Base-by-base conservation (phyloP, 2,888 invertebrate species). In the Pristionchus mayeri region DNA sequence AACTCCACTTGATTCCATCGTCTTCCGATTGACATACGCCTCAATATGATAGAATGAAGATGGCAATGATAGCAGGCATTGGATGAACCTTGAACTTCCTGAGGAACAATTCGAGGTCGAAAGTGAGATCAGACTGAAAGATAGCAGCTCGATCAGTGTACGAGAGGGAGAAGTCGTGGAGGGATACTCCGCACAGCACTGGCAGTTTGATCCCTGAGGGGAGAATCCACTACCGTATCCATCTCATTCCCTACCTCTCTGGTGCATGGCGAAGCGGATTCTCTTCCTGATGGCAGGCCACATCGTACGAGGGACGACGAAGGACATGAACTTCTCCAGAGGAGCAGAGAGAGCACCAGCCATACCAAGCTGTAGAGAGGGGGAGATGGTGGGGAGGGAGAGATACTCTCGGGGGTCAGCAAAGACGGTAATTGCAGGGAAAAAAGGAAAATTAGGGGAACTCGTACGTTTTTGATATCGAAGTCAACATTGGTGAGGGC, bases 201-300 rank as follows among this genome's bases (percentile, higher is more conserved):
- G 91, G 91, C 40, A 91, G 87, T 85, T 89, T 88, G 81, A 91
- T 85, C 18, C 91, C 91, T 88, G 40, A 24, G 37, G 3, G 9
- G 57, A 57, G 7, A 57, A n/a, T 57, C 21, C n/a, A n/a, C n/a
- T 24, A 21, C 24, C n/a, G n/a, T n/a, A 24, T 57, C 21, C 3
- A 40, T 37, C 13, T 75, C 16, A 40, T 11, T 37, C 3, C 63
- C 30, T 50, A 88, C 90, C 90, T 87, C 91, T 88, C 83, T 90
- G 88, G 81, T 92, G 92, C 85, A 92, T 85, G 1, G 91, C 92
- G 63, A 92, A 89, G 18, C 91, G 88, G 11, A 92, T 87, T 81
- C 91, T 86, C 81, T 92, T 91, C 83, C 92, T 91, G 54, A 92
- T 91, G 85, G 91, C 89, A 0, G 92, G 92, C 92, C 92, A 92